Percentiles rank a stretch among this genome's conserved stretches.
Conservation (phyloP, 2,113 vertebrate species). For the Macquaria ambigua region DNA sequence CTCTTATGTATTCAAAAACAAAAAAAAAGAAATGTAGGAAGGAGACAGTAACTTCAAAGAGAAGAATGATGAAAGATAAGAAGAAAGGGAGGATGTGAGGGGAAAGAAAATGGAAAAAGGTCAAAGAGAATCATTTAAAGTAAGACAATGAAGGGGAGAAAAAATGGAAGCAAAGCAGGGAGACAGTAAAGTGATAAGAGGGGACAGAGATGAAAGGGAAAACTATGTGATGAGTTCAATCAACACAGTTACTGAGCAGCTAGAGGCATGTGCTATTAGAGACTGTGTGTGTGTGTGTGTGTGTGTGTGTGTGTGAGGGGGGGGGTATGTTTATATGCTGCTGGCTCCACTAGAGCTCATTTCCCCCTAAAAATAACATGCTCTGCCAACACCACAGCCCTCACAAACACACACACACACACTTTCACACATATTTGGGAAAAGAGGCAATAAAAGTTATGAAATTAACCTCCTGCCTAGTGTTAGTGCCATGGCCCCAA, state of each 20-base stretch:
- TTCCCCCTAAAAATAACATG: conserved; percentile 82
- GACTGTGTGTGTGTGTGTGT: conserved; percentile 24
- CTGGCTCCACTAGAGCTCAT: conserved; percentile 81
- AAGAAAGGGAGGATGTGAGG: conserved; percentile 1
- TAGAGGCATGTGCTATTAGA: background rate
- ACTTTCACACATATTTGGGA: conserved; percentile 59
- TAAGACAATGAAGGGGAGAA: background rate
- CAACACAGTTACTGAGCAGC: conserved; percentile 36
- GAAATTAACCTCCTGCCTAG: conserved; percentile 70
- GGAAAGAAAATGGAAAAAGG: background rate
- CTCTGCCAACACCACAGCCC: conserved; percentile 77
- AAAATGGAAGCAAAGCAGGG: background rate
- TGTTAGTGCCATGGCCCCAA: conserved; percentile 45
- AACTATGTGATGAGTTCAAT: conserved; percentile 56
- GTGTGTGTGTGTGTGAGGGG: conserved; percentile 29
- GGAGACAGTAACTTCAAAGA: conserved; percentile 13
- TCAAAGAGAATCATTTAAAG: background rate
- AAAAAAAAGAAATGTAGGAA: conserved; percentile 25
- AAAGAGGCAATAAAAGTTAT: conserved; percentile 67
- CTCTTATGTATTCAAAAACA: conserved; percentile 26
- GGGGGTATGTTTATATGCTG: conserved; percentile 75
- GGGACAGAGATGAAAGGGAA: conserved; percentile 19
- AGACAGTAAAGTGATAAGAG: conserved; percentile 6
- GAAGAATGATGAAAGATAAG: conserved; percentile 31
- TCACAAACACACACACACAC: conserved; percentile 46